These are phyloP conservation scores for Mechanitis mazaeus DNA, from an alignment of 2,888 invertebrate genomes.

Conservation along the genomic window DNA sequence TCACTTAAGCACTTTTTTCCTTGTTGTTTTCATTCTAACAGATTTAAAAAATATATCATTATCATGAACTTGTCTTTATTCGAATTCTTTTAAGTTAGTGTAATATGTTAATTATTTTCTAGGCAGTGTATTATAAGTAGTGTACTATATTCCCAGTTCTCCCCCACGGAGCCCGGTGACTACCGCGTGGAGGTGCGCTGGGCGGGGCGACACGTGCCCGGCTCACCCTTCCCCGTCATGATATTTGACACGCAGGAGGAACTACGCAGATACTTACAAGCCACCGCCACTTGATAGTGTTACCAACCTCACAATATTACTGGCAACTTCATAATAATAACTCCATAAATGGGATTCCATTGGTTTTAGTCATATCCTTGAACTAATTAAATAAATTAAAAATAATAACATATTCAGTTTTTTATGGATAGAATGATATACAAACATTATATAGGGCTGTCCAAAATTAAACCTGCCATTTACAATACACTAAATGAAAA, in stretches of 20 bases:
- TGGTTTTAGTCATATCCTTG: background rate
- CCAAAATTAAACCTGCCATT: slow-evolving; percentile 9
- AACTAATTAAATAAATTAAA: background rate
- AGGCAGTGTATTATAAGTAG: no score
- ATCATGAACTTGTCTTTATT: no score
- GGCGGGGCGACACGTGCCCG: slow-evolving; percentile 98
- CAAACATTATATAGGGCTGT: slow-evolving; percentile 10
- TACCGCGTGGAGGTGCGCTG: slow-evolving; percentile 95
- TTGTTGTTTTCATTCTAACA: no score
- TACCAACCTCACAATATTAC: background rate
- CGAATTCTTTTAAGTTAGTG: no score
- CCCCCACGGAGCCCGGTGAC: slow-evolving; percentile 99
- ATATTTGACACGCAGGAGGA: slow-evolving; percentile 99
- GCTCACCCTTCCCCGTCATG: slow-evolving; percentile 98
- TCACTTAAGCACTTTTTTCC: no score
- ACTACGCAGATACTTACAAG: slow-evolving; percentile 81
- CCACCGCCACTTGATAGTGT: slow-evolving; percentile 46
- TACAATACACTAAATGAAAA: slow-evolving; percentile 5
- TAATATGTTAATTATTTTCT: no score
- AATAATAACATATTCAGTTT: no score
- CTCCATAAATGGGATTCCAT: background rate
- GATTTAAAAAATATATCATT: no score
- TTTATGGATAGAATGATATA: slow-evolving; percentile 12
- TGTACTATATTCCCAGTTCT: slow-evolving; percentile 78
- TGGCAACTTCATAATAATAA: background rate